Conservation (phyloP, 2,113 vertebrate species). For the Pandion haliaetus region DNA sequence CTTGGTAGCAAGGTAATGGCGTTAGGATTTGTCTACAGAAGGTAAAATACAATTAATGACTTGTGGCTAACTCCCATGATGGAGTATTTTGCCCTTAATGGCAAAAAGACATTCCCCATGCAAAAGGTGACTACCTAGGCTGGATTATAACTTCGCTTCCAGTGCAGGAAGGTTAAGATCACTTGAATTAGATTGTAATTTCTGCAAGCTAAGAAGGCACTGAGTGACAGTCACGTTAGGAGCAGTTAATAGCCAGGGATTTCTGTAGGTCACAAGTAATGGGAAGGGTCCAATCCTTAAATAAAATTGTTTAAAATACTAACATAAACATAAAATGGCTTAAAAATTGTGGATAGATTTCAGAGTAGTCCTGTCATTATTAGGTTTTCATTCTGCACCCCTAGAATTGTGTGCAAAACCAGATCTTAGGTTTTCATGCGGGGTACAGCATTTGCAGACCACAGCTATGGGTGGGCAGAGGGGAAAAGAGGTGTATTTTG, state of each 20-base stretch:
- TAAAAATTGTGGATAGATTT: fast-evolving
- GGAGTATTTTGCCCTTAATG: not conserved
- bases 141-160: not conserved
- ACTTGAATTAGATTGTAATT: not conserved
- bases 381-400: not conserved
- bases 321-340: not conserved
- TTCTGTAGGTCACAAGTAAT: fast-evolving
- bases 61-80: fast-evolving
- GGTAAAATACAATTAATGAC: not conserved
- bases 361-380: fast-evolving
- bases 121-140: fast-evolving
- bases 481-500: not conserved
- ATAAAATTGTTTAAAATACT: not conserved
- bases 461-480: fast-evolving
- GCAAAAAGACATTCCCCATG: not conserved
- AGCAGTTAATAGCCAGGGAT: not conserved
- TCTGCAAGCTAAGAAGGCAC: not conserved
- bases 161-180: not conserved
- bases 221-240: fast-evolving
- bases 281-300: not conserved
- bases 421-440: not conserved
- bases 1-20: too few relatives aligned
- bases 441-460: not conserved
- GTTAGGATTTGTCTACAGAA: not conserved
- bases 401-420: not conserved